Evolutionary conservation across 2,113 vertebrate species (phyloP), one percentile per base, ranked within the genome.

Genomic region (Tragelaphus scriptus): DNA sequence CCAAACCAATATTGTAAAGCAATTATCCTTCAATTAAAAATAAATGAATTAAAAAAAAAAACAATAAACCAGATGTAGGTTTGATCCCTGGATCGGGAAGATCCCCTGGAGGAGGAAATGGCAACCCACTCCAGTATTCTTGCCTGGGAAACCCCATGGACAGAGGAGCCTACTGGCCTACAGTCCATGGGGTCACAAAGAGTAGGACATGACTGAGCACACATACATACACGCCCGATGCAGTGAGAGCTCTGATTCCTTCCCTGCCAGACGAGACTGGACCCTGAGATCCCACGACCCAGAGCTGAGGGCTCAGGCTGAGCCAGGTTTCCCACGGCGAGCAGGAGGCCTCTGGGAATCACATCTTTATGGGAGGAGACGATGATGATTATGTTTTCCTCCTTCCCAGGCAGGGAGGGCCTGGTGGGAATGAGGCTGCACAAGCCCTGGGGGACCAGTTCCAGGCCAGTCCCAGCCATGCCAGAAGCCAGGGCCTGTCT

Each of bases 301-400:
- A 32, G 47, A 61, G n/a, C 56, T 2, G 19, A 96, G 89, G 86
- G 89, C 17, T 65, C 26, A 7, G 8, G 1, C 3, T 5, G 16
- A 40, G 49, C 79, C 49, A 93, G 89, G 68, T 92, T 98, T 97
- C 97, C 93, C 97, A 98, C 6, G 12, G 71, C 17, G 6, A 81
- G 71, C 3, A 11, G 61, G 40, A 28, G 86, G 63, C 96, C 84
- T 80, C 86, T 88, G 97, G 97, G 95, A 97, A 94, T 94, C 75
- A 13, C 44, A 81, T 61, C 75, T 49, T 30, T 61, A 56, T 95
- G 90, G 94, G 87, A 94, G 85, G 94, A 51, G 51, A 90, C 65
- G 25, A 96, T 0, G 0, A 30, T 77, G 90, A 97, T 88, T 93
- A 96, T 40, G 5, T 26, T 51, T 56, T 49, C 55, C 87, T 40